Evolutionary conservation across 2,113 vertebrate species (phyloP), one percentile per base, ranked within the genome.

Genomic region (Xyrauchen texanus): DNA sequence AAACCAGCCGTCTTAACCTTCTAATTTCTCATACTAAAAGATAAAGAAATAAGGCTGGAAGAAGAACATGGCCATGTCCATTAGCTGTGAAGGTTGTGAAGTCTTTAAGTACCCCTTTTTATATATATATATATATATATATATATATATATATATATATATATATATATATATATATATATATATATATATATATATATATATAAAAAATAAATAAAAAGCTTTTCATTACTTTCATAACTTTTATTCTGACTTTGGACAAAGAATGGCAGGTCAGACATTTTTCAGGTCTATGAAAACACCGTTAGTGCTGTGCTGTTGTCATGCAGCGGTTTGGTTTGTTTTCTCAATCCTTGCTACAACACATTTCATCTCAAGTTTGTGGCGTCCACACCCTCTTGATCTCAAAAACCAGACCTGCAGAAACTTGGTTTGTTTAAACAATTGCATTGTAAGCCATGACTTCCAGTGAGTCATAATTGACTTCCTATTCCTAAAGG

Each of bases 401-500:
- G 21, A 34, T 34, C 21, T 34, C 21, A 34, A 34, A 34, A 34
- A 34, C 21, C 21, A 34, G 21, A 34, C 21, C 21, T 34, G 21
- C 21, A 34, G 21, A 34, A 34, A 34, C 21, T 34, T 34, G 21
- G 21, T 34, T 34, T 34, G 21, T 34, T 34, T 34, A 34, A 34
- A 34, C 21, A 34, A 34, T 1, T 34, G 21, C 21, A 34, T 34
- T 34, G 21, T 34, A 34, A 3, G 21, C 21, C 3, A 34, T 34
- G 21, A 34, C 21, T 34, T 34, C 6, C 11, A 49, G 15, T 42
- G 58, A n/a, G 6, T 44, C 46, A 13, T 49, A 75, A 60, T 12
- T 53, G 9, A 63, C 70, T 81, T 84, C 79, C 79, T 75, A 49
- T 80, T 84, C 72, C 75, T 42, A 52, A 34, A 51, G 2, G 44